Evolutionary conservation across 1,140 invertebrate genomes (phyloP).

Genomic region (Pseudomyrmex flavicornis): DNA sequence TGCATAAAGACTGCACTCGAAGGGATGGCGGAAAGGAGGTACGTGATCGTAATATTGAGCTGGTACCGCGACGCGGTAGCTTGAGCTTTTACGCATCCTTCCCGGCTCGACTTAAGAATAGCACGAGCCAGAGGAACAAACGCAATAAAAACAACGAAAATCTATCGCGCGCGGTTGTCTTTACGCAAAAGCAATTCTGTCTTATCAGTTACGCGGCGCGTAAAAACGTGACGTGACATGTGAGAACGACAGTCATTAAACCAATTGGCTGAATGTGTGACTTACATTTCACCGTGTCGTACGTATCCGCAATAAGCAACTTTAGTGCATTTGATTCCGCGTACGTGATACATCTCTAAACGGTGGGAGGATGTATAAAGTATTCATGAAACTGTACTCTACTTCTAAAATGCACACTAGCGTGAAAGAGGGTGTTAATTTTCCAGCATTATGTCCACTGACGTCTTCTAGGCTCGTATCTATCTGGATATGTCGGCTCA

Average conservation of each 20-base stretch:
- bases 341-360: too few relatives aligned
- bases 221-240: slow-evolving; percentile 28
- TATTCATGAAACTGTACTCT: too few relatives aligned
- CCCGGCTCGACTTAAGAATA: slow-evolving; percentile 35
- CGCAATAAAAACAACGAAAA: slow-evolving; percentile 7
- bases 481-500: slow-evolving; percentile 65
- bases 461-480: slow-evolving; percentile 32
- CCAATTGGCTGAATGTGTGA: slow-evolving; percentile 12
- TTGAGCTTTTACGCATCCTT: slow-evolving; percentile 39
- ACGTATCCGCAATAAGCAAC: slow-evolving; percentile 3
- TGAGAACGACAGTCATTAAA: slow-evolving; percentile 24
- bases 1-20: slow-evolving; percentile 57
- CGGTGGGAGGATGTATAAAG: too few relatives aligned
- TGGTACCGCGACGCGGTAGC: background rate
- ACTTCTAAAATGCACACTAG: background rate
- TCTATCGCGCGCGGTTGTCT: background rate
- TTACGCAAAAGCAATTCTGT: slow-evolving; percentile 11
- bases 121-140: slow-evolving; percentile 18
- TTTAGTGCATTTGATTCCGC: background rate
- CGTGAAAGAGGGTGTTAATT: slow-evolving; percentile 60
- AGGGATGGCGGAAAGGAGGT: slow-evolving; percentile 35
- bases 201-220: background rate
- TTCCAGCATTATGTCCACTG: slow-evolving; percentile 57
- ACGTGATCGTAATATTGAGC: slow-evolving; percentile 59
- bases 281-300: background rate